Evolutionary conservation across 1,140 invertebrate genomes (phyloP).

Genomic region (Heliconius eleuchia): DNA sequence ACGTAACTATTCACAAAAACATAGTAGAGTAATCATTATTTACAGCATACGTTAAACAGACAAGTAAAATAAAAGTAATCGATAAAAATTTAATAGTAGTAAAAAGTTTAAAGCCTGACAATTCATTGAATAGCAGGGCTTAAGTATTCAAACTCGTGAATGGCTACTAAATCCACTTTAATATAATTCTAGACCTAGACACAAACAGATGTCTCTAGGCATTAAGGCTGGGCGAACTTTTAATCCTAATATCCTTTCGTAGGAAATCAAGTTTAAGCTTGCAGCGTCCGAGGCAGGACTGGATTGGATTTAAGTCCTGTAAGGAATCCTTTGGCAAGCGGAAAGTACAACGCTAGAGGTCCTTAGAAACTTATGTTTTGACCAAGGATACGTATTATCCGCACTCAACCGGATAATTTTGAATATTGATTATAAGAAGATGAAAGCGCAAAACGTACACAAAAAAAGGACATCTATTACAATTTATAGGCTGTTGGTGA

Average conservation of each 20-base stretch:
- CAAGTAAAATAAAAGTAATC: not conserved
- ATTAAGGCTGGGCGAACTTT: conserved; percentile 55
- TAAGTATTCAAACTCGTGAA: conserved; percentile 33
- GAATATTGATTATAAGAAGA: conserved; percentile 7
- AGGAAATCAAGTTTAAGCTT: conserved; percentile 58
- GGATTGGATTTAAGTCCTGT: conserved; percentile 51
- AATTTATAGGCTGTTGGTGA: conserved; percentile 23
- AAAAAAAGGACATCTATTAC: conserved; percentile 8
- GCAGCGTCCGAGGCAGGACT: conserved; percentile 47
- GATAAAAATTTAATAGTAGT: not conserved
- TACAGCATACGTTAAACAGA: not conserved
- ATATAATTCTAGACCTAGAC: conserved; percentile 51
- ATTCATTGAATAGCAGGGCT: conserved; percentile 14
- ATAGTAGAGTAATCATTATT: not conserved
- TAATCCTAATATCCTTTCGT: conserved; percentile 60
- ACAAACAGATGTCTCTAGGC: conserved; percentile 50
- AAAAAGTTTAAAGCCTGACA: not conserved
- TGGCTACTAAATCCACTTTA: conserved; percentile 39
- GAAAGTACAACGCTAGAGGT: conserved; percentile 38
- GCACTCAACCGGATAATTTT: conserved; percentile 30
- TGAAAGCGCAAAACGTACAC: not conserved
- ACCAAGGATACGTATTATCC: conserved; percentile 23
- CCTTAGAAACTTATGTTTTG: conserved; percentile 41
- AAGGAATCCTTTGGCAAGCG: conserved; percentile 50
- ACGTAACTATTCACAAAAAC: too few relatives aligned